Evolutionary conservation across 2,797 vertebrate genomes (phyloP).

Genomic region (Echiichthys vipera): DNA sequence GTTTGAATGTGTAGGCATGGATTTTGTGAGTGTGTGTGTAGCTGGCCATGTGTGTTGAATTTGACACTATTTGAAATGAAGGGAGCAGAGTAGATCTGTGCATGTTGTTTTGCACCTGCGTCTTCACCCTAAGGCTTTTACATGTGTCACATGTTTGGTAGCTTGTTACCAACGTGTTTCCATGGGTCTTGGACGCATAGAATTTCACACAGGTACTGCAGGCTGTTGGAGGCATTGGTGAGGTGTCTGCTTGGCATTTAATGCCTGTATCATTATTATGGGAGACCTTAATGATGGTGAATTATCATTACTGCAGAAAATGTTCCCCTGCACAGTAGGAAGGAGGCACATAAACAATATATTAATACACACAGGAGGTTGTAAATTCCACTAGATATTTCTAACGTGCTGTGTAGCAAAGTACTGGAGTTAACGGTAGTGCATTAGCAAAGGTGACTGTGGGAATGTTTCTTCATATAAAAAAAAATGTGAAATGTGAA

Average conservation of each 20-base stretch:
- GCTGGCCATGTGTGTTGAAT: constrained; percentile 7
- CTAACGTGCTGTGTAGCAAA: constrained; percentile 30
- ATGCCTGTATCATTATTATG: constrained; percentile 59
- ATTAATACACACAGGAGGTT: constrained; percentile 31
- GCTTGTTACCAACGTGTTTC: constrained; percentile 23
- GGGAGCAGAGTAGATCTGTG: not conserved
- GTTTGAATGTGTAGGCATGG: constrained; percentile 25
- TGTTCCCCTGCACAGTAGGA: constrained; percentile 39
- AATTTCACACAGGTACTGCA: constrained; percentile 28
- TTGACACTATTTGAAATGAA: constrained; percentile 16
- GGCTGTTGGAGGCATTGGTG: constrained; percentile 45
- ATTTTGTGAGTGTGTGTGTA: constrained; percentile 12
- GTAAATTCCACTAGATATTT: constrained; percentile 54
- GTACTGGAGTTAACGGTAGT: not conserved
- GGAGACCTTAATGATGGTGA: constrained; percentile 62
- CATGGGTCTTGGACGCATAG: not conserved
- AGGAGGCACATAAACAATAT: constrained; percentile 47
- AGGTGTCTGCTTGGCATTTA: constrained; percentile 47
- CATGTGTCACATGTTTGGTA: constrained; percentile 10
- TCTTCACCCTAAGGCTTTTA: constrained; percentile 20
- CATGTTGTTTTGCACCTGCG: not conserved
- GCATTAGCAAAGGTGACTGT: not conserved
- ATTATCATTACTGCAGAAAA: constrained; percentile 70
- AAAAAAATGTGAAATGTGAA: too few relatives aligned
- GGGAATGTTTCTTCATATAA: not conserved